Evolutionary conservation across 2,797 vertebrate species (phyloP), one percentile per base, ranked within the genome.

Genomic region (Anabas testudineus): DNA sequence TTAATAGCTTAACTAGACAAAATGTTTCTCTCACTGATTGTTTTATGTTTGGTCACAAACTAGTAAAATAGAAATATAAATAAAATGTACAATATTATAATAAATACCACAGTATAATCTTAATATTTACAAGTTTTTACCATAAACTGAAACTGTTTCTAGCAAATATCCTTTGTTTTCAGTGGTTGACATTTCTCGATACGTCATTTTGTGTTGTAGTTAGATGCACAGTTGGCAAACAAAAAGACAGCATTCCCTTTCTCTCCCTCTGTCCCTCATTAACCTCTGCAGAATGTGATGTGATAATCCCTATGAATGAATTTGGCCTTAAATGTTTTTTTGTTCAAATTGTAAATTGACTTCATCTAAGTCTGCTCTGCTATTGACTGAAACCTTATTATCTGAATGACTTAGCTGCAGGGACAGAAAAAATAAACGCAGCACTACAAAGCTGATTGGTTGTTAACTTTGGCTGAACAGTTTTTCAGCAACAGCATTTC

Each of bases 271-370:
- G 54, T 78, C 55, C n/a, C 63, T 82, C 73, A 83, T 86, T 90
- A 86, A 80, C 80, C 80, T 85, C 73, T 49, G 46, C 51, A 72
- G 56, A 74, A 71, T 42, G 22, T 15, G 6, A 73, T 56, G 59
- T 19, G 74, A 78, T 88, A 83, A 87, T 80, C 71, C 39, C 62
- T 74, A 83, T 83, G 83, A 88, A 87, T 88, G 75, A 88, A 87
- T 81, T 42, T 78, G 82, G 73, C 77, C 74, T 82, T 82, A 74
- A 71, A 79, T 83, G 84, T 81, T 78, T 84, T 34, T 64, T 68
- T 75, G 73, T 80, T 89, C 43, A 73, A 61, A 76, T 78, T 80
- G 74, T 67, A 77, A 81, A 85, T 86, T 73, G 74, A 83, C 82
- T 90, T 80, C 36, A 60, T 84, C 75, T 68, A 7, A 36, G 60